Evolutionary conservation across 2,888 invertebrate species (phyloP).

Genomic region (Netelia fuscicornis): DNA sequence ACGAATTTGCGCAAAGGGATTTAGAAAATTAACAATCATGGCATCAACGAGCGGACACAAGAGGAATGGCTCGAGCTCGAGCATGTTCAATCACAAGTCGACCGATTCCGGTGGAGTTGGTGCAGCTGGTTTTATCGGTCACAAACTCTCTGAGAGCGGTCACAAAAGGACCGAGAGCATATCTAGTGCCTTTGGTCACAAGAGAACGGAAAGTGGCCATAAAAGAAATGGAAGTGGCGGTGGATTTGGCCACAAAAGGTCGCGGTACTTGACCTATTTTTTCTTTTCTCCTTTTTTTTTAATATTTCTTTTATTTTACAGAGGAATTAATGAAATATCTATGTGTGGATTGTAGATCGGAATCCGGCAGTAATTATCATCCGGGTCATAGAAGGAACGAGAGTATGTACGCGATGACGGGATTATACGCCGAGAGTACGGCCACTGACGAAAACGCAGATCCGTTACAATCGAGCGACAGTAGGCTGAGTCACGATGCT

Average conservation of each 20-base stretch:
- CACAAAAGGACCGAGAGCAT: conserved; percentile 83
- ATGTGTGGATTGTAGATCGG: conserved; percentile 76
- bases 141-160: conserved; percentile 81
- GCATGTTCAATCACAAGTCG: conserved; percentile 81
- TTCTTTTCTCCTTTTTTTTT: background rate
- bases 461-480: conserved; percentile 80
- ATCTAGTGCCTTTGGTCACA: conserved; percentile 83
- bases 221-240: conserved; percentile 80
- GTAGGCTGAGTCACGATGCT: conserved; percentile 82
- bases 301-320: background rate
- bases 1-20: background rate
- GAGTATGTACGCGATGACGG: conserved; percentile 96
- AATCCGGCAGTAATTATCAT: conserved; percentile 83
- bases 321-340: conserved; percentile 7
- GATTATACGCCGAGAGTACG: conserved; percentile 91
- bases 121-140: conserved; percentile 78
- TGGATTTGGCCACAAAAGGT: conserved; percentile 82
- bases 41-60: conserved; percentile 82
- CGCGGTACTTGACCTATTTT: conserved; percentile 24
- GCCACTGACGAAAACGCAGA: conserved; percentile 85
- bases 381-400: conserved; percentile 90
- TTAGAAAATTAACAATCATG: conserved; percentile 66
- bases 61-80: conserved; percentile 82
- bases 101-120: conserved; percentile 79
- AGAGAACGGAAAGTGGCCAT: conserved; percentile 81